Evolutionary conservation across 1,140 invertebrate species (phyloP), one percentile per base, ranked within the genome.

Genomic region (Trypoxylus dichotomus): DNA sequence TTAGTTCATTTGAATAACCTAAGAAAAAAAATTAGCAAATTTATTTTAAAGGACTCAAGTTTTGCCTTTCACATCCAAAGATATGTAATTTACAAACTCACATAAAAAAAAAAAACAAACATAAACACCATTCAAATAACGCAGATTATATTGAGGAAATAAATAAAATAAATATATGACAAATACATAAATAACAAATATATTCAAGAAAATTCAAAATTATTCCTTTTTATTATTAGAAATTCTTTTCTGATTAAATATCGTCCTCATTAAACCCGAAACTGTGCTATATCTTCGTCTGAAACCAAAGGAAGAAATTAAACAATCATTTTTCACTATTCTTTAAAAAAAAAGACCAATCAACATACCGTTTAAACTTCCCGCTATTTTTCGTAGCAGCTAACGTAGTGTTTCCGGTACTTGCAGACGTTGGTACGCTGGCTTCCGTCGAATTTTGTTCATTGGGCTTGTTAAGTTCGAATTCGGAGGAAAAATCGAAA

Each of bases 311-410:
- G 3, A 75, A 54, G 10, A 54, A 54, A 54, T n/a, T 54, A 54
- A 54, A 13, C 10, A 19, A 24, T 25, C n/a, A 58, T 25, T 25
- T 75, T 54, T 24, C 8, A 21, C 32, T 54, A n/a, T 37, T 13
- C 43, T 27, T 37, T 37, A 37, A 8, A 37, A 37, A 8, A 8
- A 37, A 5, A 37, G 10, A 37, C 37, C 3, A 41, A 2, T 10
- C 13, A 13, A 74, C 32, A 54, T 75, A 75, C 74, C 74, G n/a
- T 75, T 75, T 75, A 8, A 75, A 47, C 24, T 75, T 75, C 74
- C 32, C 41, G 19, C 32, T 21, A 74, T 75, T 75, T 27, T 54
- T 75, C 19, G 19, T 21, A 21, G 43, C 2, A 21, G 24, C 43
- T 27, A 19, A 10, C 13, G 19, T 75, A 6, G 41, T 54, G 13